These are phyloP conservation scores for Acrobasis suavella DNA, from an alignment of 2,888 invertebrate genomes.

Conservation along the genomic window DNA sequence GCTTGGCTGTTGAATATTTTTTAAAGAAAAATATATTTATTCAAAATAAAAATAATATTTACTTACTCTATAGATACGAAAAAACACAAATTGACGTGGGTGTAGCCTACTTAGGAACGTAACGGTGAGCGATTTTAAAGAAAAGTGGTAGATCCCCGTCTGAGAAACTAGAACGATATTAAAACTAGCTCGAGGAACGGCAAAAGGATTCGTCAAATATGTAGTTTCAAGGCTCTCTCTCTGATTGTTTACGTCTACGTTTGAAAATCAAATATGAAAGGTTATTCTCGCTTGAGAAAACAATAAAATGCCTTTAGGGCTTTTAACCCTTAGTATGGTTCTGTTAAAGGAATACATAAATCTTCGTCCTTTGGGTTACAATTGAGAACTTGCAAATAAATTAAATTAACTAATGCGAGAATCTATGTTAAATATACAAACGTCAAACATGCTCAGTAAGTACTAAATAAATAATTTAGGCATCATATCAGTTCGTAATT, in stretches of 20 bases:
- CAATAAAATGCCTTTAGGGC: background rate
- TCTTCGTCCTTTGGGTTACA: background rate
- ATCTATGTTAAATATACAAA: background rate
- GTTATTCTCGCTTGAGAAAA: background rate
- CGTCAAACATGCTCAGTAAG: no score
- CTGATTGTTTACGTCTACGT: conserved; percentile 2
- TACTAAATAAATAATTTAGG: no score
- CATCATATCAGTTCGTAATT: no score
- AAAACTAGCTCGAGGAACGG: background rate
- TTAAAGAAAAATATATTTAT: no score
- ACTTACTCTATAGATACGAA: no score
- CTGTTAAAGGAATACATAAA: background rate
- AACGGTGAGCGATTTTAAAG: background rate
- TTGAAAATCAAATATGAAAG: conserved; percentile 9
- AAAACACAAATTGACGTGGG: background rate
- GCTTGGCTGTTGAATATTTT: no score
- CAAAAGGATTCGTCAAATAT: background rate
- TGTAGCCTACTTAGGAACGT: background rate
- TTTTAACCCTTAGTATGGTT: background rate
- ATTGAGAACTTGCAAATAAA: background rate
- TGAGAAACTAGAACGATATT: background rate
- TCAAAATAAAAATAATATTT: no score
- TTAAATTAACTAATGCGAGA: no score
- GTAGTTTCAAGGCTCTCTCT: background rate
- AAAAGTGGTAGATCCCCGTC: background rate